Conservation (phyloP, 2,113 vertebrate species). For the human (Homo sapiens) region GRCh38 chr16:86725001-86725500, state of each 20-base stretch:
- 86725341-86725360: conserved; percentile 80
- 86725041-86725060: no score
- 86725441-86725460: conserved; percentile 76
- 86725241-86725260: background rate
- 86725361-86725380: conserved; percentile 82
- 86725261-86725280: background rate
- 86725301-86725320: conserved; percentile 66
- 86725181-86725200: background rate
- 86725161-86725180: fast-evolving
- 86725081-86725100: background rate
- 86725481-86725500: conserved; percentile 57
- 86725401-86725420: conserved; percentile 82
- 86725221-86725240: background rate
- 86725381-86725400: conserved; percentile 84
- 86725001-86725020: fast-evolving
- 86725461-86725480: conserved; percentile 44
- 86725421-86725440: conserved; percentile 81
- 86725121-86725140: background rate
- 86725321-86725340: conserved; percentile 73
- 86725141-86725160: background rate
- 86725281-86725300: conserved; percentile 57
- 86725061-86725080: background rate
- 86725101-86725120: background rate
- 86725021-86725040: no score
- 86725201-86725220: background rate